phyloP scores from a whole-genome alignment of 2,113 vertebrate species.

The Paraplagusia blochii region DNA sequence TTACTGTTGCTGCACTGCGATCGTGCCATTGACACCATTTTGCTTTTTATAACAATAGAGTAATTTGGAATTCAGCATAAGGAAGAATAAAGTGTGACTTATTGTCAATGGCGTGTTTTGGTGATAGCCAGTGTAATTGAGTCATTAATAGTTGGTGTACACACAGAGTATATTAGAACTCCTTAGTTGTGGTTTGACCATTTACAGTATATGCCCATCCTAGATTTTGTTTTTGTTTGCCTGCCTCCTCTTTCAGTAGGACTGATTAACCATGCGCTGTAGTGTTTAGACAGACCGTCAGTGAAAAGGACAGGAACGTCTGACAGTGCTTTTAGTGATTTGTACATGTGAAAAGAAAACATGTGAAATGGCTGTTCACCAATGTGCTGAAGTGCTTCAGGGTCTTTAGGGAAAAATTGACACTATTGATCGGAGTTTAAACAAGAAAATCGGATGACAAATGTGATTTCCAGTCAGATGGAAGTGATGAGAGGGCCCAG shows the following conservation, averaged over 20 bases:
- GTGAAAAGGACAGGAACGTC: slow-evolving; percentile 16
- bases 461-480: slow-evolving; percentile 6
- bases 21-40: no score
- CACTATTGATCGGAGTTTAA: slow-evolving; percentile 21
- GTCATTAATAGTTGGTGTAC: no score
- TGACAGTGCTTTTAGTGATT: slow-evolving; percentile 41
- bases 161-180: no score
- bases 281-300: background rate
- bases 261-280: background rate
- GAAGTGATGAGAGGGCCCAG: slow-evolving; percentile 17
- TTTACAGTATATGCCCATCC: no score
- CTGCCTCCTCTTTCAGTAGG: background rate
- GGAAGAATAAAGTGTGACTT: no score
- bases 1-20: no score
- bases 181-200: background rate
- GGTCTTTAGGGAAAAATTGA: slow-evolving; percentile 12
- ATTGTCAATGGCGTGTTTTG: no score
- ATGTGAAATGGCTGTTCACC: slow-evolving; percentile 36
- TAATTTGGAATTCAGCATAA: no score
- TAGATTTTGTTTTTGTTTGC: slow-evolving; percentile 3
- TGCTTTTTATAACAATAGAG: no score
- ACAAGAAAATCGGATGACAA: slow-evolving; percentile 26
- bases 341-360: slow-evolving; percentile 24
- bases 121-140: no score
- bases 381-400: slow-evolving; percentile 5